Evolutionary conservation across 2,797 vertebrate species (phyloP), one percentile per base, ranked within the genome.

Genomic region (Syngnathus rostellatus): DNA sequence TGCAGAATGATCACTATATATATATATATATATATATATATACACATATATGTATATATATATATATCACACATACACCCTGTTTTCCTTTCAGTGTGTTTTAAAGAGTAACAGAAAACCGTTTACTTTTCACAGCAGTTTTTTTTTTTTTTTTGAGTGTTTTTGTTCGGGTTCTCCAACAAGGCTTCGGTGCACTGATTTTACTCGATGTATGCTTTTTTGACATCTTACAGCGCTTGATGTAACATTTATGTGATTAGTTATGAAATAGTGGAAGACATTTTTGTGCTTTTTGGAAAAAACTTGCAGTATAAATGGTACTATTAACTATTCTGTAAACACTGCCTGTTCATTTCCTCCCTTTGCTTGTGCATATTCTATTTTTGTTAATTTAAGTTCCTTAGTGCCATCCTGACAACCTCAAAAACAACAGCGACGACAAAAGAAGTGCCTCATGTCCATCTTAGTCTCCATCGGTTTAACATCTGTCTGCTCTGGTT

Each of bases 361-460:
- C 58, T 19, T 72, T 70, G 69, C 73, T 68, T 87, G 82, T 91
- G 83, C 85, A 86, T 78, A 71, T 83, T 80, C 87, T 77, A 31
- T 88, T 84, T 90, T 85, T 68, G 74, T 65, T 65, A 59, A 59
- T 62, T 85, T 89, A 59, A 68, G 66, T 90, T 68, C 80, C 88
- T 89, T 62, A 14, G 89, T 93, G 89, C 90, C 91, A 86, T 89
- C 91, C 88, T 86, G 84, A 93, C 89, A 87, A 93, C 93, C 91
- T 92, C 91, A 84, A 91, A 43, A 62, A 45, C 38, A 41, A 61
- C 58, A 5, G 41, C 38, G 17, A 40, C 19, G 31, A 58, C 55
- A 58, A 58, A 53, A 92, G 86, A 95, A 98, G 95, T 98, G 95
- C 95, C 95, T 98, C 94, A 92, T 89, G 91, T 94, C 89, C 89